Evolutionary conservation across 1,140 invertebrate genomes (phyloP).

Genomic region (Pristionchus pacificus): DNA sequence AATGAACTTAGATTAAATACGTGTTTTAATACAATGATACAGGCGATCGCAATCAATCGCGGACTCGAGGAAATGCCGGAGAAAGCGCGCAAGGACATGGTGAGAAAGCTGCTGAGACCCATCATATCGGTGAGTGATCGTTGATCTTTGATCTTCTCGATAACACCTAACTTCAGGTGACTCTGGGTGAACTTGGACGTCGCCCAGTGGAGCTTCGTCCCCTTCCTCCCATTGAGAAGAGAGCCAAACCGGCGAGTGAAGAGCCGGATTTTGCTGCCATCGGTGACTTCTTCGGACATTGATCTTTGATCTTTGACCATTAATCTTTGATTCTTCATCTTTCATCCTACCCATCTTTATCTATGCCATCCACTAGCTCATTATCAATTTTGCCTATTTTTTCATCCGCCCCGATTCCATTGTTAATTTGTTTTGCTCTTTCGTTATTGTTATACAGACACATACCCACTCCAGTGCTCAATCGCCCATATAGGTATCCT

Average conservation of each 20-base stretch:
- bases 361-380: too few species aligned
- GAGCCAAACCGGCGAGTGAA: not conserved
- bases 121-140: constrained; percentile 32
- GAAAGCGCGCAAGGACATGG: constrained; percentile 43
- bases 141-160: not conserved
- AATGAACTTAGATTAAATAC: too few species aligned
- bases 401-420: too few species aligned
- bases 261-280: constrained; percentile 6
- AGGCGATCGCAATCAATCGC: not conserved
- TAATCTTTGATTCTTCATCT: too few species aligned
- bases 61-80: constrained; percentile 34
- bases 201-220: constrained; percentile 17
- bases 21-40: too few species aligned
- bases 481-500: too few species aligned
- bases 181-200: constrained; percentile 1
- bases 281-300: constrained; percentile 6
- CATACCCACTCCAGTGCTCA: too few species aligned
- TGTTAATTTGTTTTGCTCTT: too few species aligned
- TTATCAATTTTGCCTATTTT: too few species aligned
- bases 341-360: too few species aligned
- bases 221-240: constrained; percentile 21
- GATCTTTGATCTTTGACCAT: too few species aligned
- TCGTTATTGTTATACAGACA: too few species aligned
- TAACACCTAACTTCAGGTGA: not conserved
- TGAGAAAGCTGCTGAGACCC: constrained; percentile 41